A percentile compares a stretch with the other conserved stretches of the same genome.
These are phyloP conservation scores for Tupaia chinensis DNA, from an alignment of 2,113 vertebrate genomes.

Conservation along the genomic window DNA sequence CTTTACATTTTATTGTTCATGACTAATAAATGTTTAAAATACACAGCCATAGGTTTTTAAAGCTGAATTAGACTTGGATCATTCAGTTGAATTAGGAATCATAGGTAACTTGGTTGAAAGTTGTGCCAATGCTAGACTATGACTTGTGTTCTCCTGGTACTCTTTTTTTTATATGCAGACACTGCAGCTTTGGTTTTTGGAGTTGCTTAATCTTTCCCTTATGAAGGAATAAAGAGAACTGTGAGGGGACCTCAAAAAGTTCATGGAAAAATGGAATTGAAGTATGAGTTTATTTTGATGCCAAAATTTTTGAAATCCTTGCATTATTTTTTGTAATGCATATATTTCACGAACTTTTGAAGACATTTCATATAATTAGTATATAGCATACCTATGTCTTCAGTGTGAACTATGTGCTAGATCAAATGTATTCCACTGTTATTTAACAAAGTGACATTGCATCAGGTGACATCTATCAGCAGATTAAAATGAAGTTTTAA, in stretches of 20 bases:
- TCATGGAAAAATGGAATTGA: too few relatives aligned
- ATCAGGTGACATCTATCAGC: neutral
- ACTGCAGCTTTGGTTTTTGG: neutral
- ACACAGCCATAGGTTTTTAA: neutral
- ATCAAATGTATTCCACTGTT: neutral
- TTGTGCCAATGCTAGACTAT: neutral
- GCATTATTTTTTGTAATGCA: too few relatives aligned
- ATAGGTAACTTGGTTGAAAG: neutral
- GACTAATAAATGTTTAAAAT: constrained; percentile 22
- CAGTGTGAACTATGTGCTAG: neutral
- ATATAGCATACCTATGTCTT: neutral
- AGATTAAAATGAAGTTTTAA: constrained; percentile 24
- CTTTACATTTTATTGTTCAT: constrained; percentile 20
- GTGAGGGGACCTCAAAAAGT: too few relatives aligned
- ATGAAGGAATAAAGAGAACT: neutral
- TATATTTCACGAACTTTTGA: too few relatives aligned
- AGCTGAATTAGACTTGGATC: constrained; percentile 6
- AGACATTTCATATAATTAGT: neutral
- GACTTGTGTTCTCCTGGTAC: neutral
- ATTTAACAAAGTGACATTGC: neutral
- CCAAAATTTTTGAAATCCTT: too few relatives aligned
- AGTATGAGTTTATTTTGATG: too few relatives aligned
- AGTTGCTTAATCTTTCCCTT: constrained; percentile 7
- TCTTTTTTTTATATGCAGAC: neutral
- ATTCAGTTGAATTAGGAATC: neutral